These are phyloP conservation scores for Eremobia ochroleuca DNA, from an alignment of 2,888 invertebrate species.

Conservation along the genomic window DNA sequence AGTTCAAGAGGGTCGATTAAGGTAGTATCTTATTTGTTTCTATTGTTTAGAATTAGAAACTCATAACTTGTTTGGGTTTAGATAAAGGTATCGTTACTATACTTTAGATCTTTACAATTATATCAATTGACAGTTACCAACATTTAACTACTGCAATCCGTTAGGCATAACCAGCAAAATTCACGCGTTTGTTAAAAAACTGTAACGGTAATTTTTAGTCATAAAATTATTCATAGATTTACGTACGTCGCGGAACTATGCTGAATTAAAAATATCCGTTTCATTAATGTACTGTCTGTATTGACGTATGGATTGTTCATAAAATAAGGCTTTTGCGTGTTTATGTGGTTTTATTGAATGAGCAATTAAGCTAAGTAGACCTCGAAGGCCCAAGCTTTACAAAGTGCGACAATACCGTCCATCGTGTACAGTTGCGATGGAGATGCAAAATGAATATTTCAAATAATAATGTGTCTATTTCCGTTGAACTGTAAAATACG, in stretches of 20 bases:
- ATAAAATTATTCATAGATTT: slow-evolving; percentile 38
- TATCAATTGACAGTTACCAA: slow-evolving; percentile 7
- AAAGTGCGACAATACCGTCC: background rate
- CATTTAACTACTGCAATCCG: background rate
- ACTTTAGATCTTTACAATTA: slow-evolving; percentile 5
- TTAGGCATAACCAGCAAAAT: slow-evolving; percentile 25
- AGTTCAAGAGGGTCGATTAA: slow-evolving; percentile 5
- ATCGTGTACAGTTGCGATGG: background rate
- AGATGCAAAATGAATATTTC: background rate
- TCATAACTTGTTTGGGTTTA: background rate
- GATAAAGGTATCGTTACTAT: background rate
- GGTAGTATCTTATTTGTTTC: slow-evolving; percentile 3
- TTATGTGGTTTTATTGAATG: background rate
- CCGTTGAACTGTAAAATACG: background rate
- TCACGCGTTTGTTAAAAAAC: slow-evolving; percentile 42
- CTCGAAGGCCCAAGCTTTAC: background rate
- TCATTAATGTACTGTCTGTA: background rate
- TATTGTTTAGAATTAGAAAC: background rate
- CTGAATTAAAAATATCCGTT: slow-evolving; percentile 20
- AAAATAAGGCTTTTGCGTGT: background rate
- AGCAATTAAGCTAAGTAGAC: background rate
- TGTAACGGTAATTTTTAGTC: slow-evolving; percentile 53
- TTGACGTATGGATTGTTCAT: background rate
- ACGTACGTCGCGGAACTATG: slow-evolving; percentile 14
- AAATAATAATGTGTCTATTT: background rate